Base-by-base conservation (phyloP, 2,888 invertebrate genomes). In the Drosophila nigritarsus region DNA sequence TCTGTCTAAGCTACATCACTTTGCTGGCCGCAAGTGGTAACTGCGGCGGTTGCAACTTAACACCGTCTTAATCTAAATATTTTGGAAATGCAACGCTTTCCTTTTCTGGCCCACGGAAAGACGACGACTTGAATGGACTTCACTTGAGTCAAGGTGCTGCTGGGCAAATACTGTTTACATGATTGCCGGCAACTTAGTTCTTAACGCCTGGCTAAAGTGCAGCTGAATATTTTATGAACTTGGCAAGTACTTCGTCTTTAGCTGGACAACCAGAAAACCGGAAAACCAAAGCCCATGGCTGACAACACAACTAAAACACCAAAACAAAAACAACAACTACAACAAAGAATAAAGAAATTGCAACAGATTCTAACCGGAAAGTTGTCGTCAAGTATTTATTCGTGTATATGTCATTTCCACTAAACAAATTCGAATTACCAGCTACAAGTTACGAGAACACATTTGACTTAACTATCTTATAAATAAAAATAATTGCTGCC, bases 221-320 rank as follows among this genome's bases (percentile, higher is more conserved):
- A 87, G 78, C 80, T 91, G 91, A 91, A 91, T 89, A 89, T 89
- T 91, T 91, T 82, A 89, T 82, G 79, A 89, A 90, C 74, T 90
- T 87, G 84, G 75, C 78, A 78, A 87, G 86, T 70, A 82, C 90
- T 87, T 80, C 80, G 80, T 84, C 79, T 87, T 77, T 45, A 80
- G 80, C 74, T 75, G 75, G 67, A 65, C 79, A 73, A 67, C 66
- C 55, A 40, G 32, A 40, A 49, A 53, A 51, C 51, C 65, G 48
- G 48, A 54, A 65, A 30, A 54, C 75, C 78, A 64, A 75, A 73
- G 67, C 62, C 74, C 72, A 71, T 59, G 80, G 69, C 76, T 80
- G 76, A 65, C 73, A 80, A 66, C 64, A 56, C 49, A 75, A 62
- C 78, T 54, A 73, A 61, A 50, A 64, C 34, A 53, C 49, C 38